Evolutionary conservation across 1,140 invertebrate genomes (phyloP).

Genomic region (Leptopilina clavipes): DNA sequence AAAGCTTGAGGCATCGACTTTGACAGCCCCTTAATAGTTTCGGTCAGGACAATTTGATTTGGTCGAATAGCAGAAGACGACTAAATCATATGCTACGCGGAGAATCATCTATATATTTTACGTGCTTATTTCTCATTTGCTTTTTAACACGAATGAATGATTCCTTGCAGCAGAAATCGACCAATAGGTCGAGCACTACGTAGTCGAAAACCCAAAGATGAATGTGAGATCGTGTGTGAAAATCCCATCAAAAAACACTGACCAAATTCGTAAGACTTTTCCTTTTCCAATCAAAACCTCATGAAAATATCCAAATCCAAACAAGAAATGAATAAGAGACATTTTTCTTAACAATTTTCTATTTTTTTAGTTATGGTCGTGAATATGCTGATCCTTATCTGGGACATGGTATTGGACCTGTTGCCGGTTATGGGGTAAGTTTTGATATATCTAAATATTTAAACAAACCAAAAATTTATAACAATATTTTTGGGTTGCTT

Average conservation of each 20-base stretch:
- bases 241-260: slow-evolving; percentile 40
- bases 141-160: slow-evolving; percentile 41
- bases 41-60: too few relatives aligned
- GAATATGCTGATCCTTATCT: slow-evolving; percentile 96
- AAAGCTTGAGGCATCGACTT: too few relatives aligned
- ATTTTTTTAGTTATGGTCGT: slow-evolving; percentile 85
- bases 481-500: too few relatives aligned
- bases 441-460: slow-evolving; percentile 18
- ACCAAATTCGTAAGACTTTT: slow-evolving; percentile 45
- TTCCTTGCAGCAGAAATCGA: slow-evolving; percentile 61
- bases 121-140: slow-evolving; percentile 18
- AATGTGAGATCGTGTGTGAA: slow-evolving; percentile 47
- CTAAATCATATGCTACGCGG: too few relatives aligned
- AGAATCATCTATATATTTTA: too few relatives aligned
- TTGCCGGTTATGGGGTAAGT: slow-evolving; percentile 95
- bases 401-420: slow-evolving; percentile 95
- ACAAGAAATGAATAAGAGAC: not conserved
- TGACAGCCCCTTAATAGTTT: too few relatives aligned
- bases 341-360: not conserved
- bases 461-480: too few relatives aligned
- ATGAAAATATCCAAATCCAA: not conserved
- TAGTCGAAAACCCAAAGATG: slow-evolving; percentile 63
- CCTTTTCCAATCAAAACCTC: slow-evolving; percentile 38
- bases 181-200: slow-evolving; percentile 64
- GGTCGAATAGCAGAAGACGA: not conserved